Percentiles rank a stretch among this genome's conserved stretches.
Evolutionary conservation across 2,113 vertebrate species (phyloP).

Genomic region (Leucoraja erinaceus): DNA sequence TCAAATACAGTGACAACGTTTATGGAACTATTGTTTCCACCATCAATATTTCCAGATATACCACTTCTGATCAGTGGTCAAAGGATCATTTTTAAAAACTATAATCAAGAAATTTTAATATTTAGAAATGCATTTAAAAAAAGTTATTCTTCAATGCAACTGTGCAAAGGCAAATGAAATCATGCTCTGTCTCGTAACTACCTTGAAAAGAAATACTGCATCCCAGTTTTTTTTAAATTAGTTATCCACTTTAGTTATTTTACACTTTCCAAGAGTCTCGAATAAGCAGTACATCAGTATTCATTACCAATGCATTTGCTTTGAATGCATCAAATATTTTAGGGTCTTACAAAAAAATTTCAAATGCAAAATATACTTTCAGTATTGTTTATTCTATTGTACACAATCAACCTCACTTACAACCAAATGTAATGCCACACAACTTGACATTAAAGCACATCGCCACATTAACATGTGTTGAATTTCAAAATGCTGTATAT

Average conservation of each 20-base stretch:
- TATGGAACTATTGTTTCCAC: not conserved
- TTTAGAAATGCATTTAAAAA: not conserved
- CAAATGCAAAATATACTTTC: not conserved
- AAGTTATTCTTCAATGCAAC: not conserved
- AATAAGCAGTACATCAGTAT: not conserved
- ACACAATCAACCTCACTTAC: not conserved
- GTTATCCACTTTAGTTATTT: not conserved
- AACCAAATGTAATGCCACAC: not conserved
- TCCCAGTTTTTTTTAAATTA: not conserved
- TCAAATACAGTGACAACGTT: not conserved
- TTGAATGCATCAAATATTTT: not conserved
- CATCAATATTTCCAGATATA: not conserved
- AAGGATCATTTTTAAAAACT: not conserved
- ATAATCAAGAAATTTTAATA: not conserved
- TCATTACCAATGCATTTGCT: not conserved
- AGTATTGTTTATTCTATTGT: not conserved
- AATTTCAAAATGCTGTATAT: not conserved
- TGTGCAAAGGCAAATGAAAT: not conserved
- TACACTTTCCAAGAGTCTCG: not conserved
- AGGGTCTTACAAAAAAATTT: not conserved
- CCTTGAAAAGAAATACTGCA: not conserved
- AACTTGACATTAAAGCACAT: not conserved
- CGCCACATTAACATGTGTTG: not conserved
- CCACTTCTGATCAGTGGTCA: not conserved
- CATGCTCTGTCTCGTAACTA: not conserved